A percentile compares a stretch with the other conserved stretches of the same genome.
phyloP scores from a whole-genome alignment of 2,113 vertebrate species.

The Strix uralensis region DNA sequence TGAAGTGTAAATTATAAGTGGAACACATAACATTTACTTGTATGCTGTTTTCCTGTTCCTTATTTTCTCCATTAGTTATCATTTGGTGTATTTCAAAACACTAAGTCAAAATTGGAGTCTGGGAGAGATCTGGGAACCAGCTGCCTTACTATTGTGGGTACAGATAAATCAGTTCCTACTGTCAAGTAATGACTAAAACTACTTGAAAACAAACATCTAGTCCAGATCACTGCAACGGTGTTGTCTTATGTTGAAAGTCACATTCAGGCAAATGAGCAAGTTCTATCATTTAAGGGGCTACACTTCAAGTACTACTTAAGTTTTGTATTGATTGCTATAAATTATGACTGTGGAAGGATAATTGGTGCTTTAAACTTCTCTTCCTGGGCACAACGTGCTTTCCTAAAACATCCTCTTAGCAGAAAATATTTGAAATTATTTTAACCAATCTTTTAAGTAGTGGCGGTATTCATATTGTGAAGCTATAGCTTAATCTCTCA shows the following conservation, averaged over 20 bases:
- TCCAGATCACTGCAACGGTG: neutral
- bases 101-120: constrained; percentile 77
- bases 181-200: neutral
- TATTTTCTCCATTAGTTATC: constrained; percentile 46
- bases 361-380: neutral
- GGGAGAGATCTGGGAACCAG: constrained; percentile 76
- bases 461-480: neutral
- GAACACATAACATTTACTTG: neutral
- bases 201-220: neutral
- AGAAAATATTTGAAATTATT: neutral
- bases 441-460: neutral
- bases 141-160: constrained; percentile 69
- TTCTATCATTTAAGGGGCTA: neutral
- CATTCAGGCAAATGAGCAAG: neutral
- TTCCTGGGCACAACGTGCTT: neutral
- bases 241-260: neutral
- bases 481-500: neutral
- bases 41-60: neutral
- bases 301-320: neutral
- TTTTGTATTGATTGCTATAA: neutral
- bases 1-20: neutral
- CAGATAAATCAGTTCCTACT: neutral
- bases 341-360: neutral
- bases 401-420: neutral
- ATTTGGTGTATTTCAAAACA: constrained; percentile 75